These are phyloP conservation scores for Micrastur ruficollis DNA, from an alignment of 2,797 vertebrate genomes.

Conservation along the genomic window DNA sequence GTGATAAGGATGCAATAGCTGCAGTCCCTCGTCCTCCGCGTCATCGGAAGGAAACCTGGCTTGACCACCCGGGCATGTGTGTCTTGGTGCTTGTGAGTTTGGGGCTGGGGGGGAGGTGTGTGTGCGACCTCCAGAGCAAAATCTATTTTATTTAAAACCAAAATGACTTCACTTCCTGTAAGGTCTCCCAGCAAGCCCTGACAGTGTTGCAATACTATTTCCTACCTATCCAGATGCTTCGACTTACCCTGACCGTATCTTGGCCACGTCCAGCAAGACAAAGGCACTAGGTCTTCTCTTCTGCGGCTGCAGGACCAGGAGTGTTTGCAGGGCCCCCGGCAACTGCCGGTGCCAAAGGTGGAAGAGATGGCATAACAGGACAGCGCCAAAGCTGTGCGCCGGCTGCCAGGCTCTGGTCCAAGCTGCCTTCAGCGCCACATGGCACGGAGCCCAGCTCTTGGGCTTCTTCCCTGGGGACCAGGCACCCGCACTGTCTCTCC, in stretches of 20 bases:
- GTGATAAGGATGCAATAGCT: neutral
- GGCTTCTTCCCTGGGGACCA: neutral
- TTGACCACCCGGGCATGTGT: fast-evolving
- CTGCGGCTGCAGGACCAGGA: neutral
- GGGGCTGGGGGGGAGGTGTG: neutral
- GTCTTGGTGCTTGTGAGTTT: neutral
- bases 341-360: fast-evolving
- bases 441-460: neutral
- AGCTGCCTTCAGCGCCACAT: neutral
- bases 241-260: neutral
- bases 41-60: neutral
- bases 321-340: neutral
- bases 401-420: neutral
- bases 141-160: neutral
- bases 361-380: neutral
- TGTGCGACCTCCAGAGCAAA: neutral
- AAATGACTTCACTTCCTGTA: neutral
- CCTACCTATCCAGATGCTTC: neutral
- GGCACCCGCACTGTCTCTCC: neutral
- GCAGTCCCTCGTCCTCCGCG: neutral
- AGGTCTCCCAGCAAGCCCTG: neutral
- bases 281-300: neutral
- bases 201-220: neutral
- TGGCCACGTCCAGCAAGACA: neutral
- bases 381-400: neutral